Evolutionary conservation across 2,797 vertebrate genomes (phyloP), one percentile per base, ranked within the genome.

Genomic region (Lophius americanus): DNA sequence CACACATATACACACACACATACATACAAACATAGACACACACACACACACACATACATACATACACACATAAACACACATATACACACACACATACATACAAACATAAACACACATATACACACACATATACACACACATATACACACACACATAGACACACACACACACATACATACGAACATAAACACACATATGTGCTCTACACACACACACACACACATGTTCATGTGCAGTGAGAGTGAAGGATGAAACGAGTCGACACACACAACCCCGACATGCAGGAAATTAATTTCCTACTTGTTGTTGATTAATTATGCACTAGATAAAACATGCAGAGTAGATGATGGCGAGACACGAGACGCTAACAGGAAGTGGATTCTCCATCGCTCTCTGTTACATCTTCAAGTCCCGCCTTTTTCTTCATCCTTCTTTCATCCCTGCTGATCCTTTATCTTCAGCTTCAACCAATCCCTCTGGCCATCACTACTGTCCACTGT

Each of bases 401-500:
- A n/a, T 69, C 53, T 75, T 49, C 51, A 23, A 23, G 6, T 35
- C 79, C 36, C 67, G 46, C 68, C 33, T 32, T 71, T 55, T 75
- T 75, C 61, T 59, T 80, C 49, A 61, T 75, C 14, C 3, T 62
- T 68, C 60, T 67, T 58, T 62, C 48, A 73, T 32, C 59, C 13
- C 51, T 64, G n/a, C 71, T 76, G 60, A 54, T 85, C 68, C 67
- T 73, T 63, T 73, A 68, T 64, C 44, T 89, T 90, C 91, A 89
- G 92, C 79, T 88, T 92, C 90, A 93, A 76, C 92, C 92, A 93
- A 92, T 94, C 92, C 93, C 94, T 94, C 94, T 94, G 87, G 92
- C 94, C 92, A 91, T 94, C 93, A 89, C 91, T 93, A 90, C 93
- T 90, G 86, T 51, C 74, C 90, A 92, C 92, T 93, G 90, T 92